A percentile compares a stretch with the other conserved stretches of the same genome.
phyloP scores from a whole-genome alignment of 2,888 invertebrate genomes.

The Xestia xanthographa region DNA sequence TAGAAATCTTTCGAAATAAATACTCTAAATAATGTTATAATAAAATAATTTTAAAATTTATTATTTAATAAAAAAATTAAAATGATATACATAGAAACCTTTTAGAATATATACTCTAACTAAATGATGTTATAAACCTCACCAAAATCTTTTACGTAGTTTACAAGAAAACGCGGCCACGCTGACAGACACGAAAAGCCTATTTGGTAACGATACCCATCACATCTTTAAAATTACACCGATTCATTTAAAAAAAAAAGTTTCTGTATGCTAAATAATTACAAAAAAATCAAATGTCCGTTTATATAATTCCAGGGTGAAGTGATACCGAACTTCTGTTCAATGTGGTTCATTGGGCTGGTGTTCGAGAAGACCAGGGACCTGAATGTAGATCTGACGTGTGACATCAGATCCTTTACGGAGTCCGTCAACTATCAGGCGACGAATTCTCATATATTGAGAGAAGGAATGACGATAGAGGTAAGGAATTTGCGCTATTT shows the following conservation, averaged over 20 bases:
- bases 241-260: not conserved
- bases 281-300: not conserved
- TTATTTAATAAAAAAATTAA: no score
- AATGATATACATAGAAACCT: no score
- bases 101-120: no score
- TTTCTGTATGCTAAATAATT: not conserved
- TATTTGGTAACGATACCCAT: not conserved
- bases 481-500: slow-evolving; percentile 69
- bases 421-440: slow-evolving; percentile 96
- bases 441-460: slow-evolving; percentile 92
- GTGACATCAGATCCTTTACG: slow-evolving; percentile 97
- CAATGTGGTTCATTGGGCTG: slow-evolving; percentile 99
- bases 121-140: not conserved
- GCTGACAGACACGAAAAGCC: not conserved
- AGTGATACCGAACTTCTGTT: slow-evolving; percentile 91
- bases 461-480: slow-evolving; percentile 94
- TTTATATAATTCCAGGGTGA: slow-evolving; percentile 78
- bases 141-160: not conserved
- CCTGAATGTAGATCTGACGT: slow-evolving; percentile 97
- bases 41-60: no score
- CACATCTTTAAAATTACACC: not conserved
- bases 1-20: no score
- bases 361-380: slow-evolving; percentile 96
- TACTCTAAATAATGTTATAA: no score
- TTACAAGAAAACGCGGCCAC: not conserved